Percentiles rank a stretch among this genome's conserved stretches.
Conservation (phyloP, 2,113 vertebrate genomes). For the Entelurus aequoreus region DNA sequence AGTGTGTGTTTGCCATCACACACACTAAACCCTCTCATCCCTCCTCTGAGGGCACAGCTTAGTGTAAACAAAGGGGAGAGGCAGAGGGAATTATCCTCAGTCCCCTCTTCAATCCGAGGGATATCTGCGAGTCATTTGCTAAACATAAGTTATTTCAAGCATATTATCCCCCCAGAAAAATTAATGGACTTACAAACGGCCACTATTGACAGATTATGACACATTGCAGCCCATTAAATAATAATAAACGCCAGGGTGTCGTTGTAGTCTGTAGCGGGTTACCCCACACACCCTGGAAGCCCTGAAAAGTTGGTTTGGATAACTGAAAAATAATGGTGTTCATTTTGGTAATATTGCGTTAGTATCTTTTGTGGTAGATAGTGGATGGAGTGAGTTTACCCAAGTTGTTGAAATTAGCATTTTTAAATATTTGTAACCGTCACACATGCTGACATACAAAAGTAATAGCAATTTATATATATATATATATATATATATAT, state of each 20-base stretch:
- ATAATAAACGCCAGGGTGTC: slow-evolving; percentile 29
- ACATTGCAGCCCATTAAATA: slow-evolving; percentile 28
- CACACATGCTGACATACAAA: too few species aligned
- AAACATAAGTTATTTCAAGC: slow-evolving; percentile 62
- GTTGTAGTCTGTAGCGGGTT: slow-evolving; percentile 8
- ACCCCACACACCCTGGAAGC: background rate
- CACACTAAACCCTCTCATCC: slow-evolving; percentile 67
- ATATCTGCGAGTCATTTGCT: slow-evolving; percentile 66
- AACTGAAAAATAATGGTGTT: too few species aligned
- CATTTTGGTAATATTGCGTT: too few species aligned
- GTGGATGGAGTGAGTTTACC: too few species aligned
- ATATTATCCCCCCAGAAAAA: slow-evolving; percentile 52
- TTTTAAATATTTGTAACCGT: too few species aligned
- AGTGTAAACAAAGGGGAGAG: slow-evolving; percentile 67
- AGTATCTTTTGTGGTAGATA: too few species aligned
- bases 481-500: too few species aligned
- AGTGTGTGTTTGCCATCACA: slow-evolving; percentile 48
- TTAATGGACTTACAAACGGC: slow-evolving; percentile 55
- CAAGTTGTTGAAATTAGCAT: too few species aligned
- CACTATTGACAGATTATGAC: slow-evolving; percentile 45
- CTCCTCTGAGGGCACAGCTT: slow-evolving; percentile 63
- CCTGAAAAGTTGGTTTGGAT: background rate
- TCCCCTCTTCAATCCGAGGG: slow-evolving; percentile 53
- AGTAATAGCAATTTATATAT: too few species aligned
- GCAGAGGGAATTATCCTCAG: slow-evolving; percentile 63